Evolutionary conservation across 92 coral and sea anemone genomes (phyloP).

Genomic region (Meandrina meandrites): DNA sequence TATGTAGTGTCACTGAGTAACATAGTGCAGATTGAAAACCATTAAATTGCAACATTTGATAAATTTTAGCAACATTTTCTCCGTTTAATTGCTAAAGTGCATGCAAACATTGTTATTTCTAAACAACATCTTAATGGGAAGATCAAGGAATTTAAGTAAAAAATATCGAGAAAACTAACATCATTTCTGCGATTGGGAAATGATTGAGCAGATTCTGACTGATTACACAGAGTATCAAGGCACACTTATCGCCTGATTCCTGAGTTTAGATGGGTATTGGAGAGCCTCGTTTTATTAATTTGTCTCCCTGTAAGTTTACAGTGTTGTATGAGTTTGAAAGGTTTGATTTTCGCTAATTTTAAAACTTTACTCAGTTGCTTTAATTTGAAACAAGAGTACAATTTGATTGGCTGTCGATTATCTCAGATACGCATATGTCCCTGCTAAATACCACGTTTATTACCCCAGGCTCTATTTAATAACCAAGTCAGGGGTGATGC

Average conservation of each 20-base stretch:
- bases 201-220: neutral
- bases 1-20: neutral
- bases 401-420: neutral
- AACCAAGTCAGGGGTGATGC: neutral
- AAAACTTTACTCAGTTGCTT: slow-evolving; percentile 37
- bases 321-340: neutral
- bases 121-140: neutral
- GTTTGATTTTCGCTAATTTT: slow-evolving; percentile 13
- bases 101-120: neutral
- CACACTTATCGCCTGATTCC: slow-evolving; percentile 1
- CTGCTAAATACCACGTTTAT: slow-evolving; percentile 2
- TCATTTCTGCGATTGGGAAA: neutral
- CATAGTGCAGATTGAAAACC: neutral
- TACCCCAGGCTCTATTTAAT: slow-evolving; percentile 27
- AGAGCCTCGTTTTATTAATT: neutral
- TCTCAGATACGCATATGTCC: neutral
- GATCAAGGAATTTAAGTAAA: neutral
- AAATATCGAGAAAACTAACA: neutral
- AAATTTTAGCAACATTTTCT: neutral
- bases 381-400: neutral
- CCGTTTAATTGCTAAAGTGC: neutral
- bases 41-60: neutral
- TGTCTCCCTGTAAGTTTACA: slow-evolving; percentile 2
- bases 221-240: slow-evolving; percentile 10
- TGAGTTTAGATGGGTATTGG: neutral